These are phyloP conservation scores for Meda fulgida DNA, from an alignment of 2,797 vertebrate genomes.

Conservation along the genomic window DNA sequence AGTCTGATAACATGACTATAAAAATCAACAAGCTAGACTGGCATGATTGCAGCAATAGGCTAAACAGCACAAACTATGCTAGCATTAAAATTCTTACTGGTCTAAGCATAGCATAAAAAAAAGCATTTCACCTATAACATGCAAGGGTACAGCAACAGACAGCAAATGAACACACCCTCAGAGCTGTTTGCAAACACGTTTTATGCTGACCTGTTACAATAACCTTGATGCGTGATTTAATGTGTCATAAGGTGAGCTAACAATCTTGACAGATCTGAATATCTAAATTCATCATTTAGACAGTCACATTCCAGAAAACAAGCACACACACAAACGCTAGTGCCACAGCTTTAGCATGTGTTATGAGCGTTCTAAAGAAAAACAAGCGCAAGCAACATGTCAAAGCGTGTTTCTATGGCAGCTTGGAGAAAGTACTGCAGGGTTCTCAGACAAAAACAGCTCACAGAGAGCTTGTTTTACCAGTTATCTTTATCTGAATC, in stretches of 20 bases:
- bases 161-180: slow-evolving; percentile 16
- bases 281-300: neutral
- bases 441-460: slow-evolving; percentile 24
- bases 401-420: slow-evolving; percentile 48
- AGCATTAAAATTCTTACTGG: neutral
- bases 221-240: slow-evolving; percentile 17
- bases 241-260: neutral
- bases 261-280: neutral
- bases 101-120: neutral
- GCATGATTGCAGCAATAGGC: neutral
- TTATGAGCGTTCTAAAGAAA: slow-evolving; percentile 36
- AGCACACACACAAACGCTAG: neutral
- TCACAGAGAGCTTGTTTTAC: slow-evolving; percentile 31
- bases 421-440: slow-evolving; percentile 17
- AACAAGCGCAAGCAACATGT: slow-evolving; percentile 36
- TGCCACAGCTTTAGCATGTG: slow-evolving; percentile 17
- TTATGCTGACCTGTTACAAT: neutral
- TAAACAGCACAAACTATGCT: neutral
- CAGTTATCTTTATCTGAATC: slow-evolving; percentile 49
- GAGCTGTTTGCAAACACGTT: neutral
- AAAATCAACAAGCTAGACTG: neutral
- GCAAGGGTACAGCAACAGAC: neutral
- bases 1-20: neutral
- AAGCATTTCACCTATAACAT: neutral
- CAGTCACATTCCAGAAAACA: slow-evolving; percentile 14